phyloP scores from a whole-genome alignment of 2,113 vertebrate species.

The Syrmaticus mikado region DNA sequence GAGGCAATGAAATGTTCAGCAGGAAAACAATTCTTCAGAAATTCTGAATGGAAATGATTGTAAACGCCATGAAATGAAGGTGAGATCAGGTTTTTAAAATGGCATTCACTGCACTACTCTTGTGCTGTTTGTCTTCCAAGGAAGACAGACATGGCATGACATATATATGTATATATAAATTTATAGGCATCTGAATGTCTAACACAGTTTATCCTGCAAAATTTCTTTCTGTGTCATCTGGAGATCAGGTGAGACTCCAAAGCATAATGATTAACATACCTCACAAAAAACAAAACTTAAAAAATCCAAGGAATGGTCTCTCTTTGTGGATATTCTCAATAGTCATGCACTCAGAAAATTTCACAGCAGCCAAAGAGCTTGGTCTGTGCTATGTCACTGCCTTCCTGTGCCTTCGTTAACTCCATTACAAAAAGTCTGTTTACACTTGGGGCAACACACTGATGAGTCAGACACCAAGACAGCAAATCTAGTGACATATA shows the following conservation, averaged over 20 bases:
- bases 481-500: conserved; percentile 38
- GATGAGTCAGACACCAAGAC: background rate
- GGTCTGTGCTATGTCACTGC: background rate
- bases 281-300: background rate
- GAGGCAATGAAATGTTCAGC: background rate
- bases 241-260: background rate
- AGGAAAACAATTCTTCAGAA: background rate
- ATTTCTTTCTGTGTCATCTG: background rate
- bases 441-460: background rate
- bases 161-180: background rate
- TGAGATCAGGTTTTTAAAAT: background rate
- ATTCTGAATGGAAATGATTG: background rate
- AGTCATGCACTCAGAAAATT: background rate
- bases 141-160: accelerated
- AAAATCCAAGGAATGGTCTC: background rate
- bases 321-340: background rate
- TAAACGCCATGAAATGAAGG: background rate
- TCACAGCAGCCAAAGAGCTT: background rate
- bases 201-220: background rate
- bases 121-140: background rate
- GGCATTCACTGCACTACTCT: background rate
- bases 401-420: background rate
- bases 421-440: conserved; percentile 7
- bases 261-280: background rate
- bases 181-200: background rate